These are phyloP conservation scores for Xenopus petersii DNA, from an alignment of 2,797 vertebrate species.

Conservation along the genomic window DNA sequence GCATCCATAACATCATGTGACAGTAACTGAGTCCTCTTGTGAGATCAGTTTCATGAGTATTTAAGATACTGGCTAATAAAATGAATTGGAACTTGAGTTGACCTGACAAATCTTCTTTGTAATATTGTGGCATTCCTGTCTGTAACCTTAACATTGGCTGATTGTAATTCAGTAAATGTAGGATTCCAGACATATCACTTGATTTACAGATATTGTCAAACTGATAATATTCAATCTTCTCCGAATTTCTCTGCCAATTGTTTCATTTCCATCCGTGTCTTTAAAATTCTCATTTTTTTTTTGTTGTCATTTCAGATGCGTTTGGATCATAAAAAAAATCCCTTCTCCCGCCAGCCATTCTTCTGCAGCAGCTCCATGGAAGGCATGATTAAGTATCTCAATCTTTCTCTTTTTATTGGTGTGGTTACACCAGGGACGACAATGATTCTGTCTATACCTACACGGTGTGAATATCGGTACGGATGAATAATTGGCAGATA, in stretches of 20 bases:
- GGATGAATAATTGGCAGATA: constrained; percentile 6
- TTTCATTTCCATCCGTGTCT: constrained; percentile 15
- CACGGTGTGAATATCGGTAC: constrained; percentile 1
- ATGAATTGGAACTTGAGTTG: too few species aligned
- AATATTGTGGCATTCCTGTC: too few species aligned
- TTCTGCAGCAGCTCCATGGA: neutral
- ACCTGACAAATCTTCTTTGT: too few species aligned
- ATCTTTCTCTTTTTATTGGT: constrained; percentile 34
- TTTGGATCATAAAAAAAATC: constrained; percentile 16
- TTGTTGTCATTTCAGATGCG: constrained; percentile 23
- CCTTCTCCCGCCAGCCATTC: constrained; percentile 7
- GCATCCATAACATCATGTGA: too few species aligned
- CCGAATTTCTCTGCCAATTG: constrained; percentile 16
- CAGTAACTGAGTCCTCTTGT: too few species aligned
- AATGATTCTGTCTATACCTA: constrained; percentile 24
- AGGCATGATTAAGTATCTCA: constrained; percentile 30
- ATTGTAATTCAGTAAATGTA: too few species aligned
- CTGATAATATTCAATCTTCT: constrained; percentile 33
- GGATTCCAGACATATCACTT: neutral
- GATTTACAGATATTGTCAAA: constrained; percentile 35
- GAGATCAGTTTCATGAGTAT: too few species aligned
- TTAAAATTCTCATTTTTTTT: constrained; percentile 23
- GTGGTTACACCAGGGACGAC: constrained; percentile 12
- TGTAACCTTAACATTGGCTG: too few species aligned
- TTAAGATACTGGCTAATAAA: too few species aligned